Evolutionary conservation across 1,140 invertebrate species (phyloP), one percentile per base, ranked within the genome.

Genomic region (Neodiprion virginianus): DNA sequence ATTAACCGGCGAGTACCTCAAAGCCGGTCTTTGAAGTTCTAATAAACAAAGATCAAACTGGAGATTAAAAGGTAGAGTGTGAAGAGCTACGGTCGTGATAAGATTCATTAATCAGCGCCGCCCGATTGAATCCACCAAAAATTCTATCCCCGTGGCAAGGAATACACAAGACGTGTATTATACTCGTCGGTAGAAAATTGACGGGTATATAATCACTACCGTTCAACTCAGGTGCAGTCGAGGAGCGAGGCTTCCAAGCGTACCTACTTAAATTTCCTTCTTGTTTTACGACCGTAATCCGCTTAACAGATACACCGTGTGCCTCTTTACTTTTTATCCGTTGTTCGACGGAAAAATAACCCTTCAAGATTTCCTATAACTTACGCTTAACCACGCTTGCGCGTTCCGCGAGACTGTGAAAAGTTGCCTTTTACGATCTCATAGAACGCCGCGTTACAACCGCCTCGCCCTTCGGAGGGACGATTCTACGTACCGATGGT

Each of bases 271-370:
- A 61, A 61, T 61, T 61, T 61, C 11, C n/a, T 61, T n/a, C 53
- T 61, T 61, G 53, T 61, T 61, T 61, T 61, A 61, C 53, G 53
- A 61, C 11, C 53, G 8, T 61, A 61, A 61, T 61, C 53, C 53
- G 53, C 53, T 61, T 61, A 61, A 61, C 40, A 72, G 67, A 68
- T 73, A 75, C n/a, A 73, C 50, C 53, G 73, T 75, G 67, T 47
- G 72, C 77, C 78, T n/a, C 11, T 61, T 61, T 61, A 8, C 4
- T 61, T 61, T 61, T 61, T 61, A 61, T 61, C 53, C 11, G 1
- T 61, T 61, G 2, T 40, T 12, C 7, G n/a, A 12, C 1, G n/a
- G 11, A 61, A 61, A 61, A 61, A 61, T 61, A 61, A 61, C 11
- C 53, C 11, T 61, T 61, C 53, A 61, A 61, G 53, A 61, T 61